phyloP scores from a whole-genome alignment of 30 jellyfish, hydroid and myxozoan genomes.

The Mastigias papua region DNA sequence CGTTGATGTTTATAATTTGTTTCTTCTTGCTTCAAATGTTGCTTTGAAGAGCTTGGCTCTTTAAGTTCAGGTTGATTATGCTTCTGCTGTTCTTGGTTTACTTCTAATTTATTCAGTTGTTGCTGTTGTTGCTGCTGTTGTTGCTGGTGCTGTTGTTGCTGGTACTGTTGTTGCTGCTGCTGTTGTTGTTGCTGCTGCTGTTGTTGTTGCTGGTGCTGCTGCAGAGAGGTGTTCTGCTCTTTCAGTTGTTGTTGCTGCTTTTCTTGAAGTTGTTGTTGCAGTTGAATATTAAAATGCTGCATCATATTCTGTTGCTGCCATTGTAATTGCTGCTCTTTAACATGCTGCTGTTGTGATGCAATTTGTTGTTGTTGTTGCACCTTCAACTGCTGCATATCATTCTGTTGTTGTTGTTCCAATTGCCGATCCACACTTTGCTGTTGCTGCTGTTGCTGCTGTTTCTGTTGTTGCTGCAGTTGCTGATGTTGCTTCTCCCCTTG shows the following conservation, averaged over 20 bases:
- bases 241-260: conserved; percentile 1
- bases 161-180: conserved; percentile 28
- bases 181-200: background rate
- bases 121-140: conserved; percentile 39
- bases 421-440: conserved; percentile 15
- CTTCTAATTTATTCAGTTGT: background rate
- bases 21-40: too few relatives aligned
- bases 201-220: conserved; percentile 36
- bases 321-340: background rate
- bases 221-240: background rate
- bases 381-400: background rate
- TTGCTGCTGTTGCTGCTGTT: conserved; percentile 23
- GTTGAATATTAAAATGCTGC: background rate
- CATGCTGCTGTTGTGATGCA: conserved; percentile 21
- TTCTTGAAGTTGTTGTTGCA: conserved; percentile 4
- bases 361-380: conserved; percentile 24
- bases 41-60: too few relatives aligned
- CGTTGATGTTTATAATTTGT: too few relatives aligned
- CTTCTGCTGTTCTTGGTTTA: too few relatives aligned
- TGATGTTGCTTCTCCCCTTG: conserved; percentile 53
- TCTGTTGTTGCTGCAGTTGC: conserved; percentile 21
- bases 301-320: too few relatives aligned
- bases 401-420: conserved; percentile 6
- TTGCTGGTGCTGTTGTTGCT: conserved; percentile 21
- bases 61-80: too few relatives aligned